Percentiles rank a stretch among this genome's conserved stretches.
Conservation (phyloP, 1,140 invertebrate species). For the Probaryconus sp. region DNA sequence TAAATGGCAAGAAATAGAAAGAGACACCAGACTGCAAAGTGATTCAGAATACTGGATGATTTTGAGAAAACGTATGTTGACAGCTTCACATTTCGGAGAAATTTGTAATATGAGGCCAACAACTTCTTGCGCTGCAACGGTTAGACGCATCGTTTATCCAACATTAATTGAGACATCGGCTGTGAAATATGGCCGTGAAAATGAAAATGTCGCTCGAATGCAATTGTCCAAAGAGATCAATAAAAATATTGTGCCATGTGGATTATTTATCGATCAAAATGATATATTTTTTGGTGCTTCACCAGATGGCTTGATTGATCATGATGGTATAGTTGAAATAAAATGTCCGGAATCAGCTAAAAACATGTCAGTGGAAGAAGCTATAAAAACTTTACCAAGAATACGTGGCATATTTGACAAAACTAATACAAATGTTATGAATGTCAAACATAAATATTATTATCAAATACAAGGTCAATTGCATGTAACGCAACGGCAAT, state of each 20-base stretch:
- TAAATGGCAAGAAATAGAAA: slow-evolving; percentile 52
- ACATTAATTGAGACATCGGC: slow-evolving; percentile 34
- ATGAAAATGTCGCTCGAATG: slow-evolving; percentile 63
- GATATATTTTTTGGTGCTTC: slow-evolving; percentile 66
- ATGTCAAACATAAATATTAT: slow-evolving; percentile 57
- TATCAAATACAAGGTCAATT: slow-evolving; percentile 66
- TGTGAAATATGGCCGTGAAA: slow-evolving; percentile 57
- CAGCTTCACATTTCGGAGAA: slow-evolving; percentile 68
- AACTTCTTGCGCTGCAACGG: slow-evolving; percentile 57
- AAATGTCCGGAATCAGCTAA: slow-evolving; percentile 66
- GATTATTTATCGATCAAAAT: slow-evolving; percentile 70
- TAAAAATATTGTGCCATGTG: slow-evolving; percentile 65
- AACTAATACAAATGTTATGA: slow-evolving; percentile 27
- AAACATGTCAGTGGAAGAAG: slow-evolving; percentile 11
- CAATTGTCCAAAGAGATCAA: slow-evolving; percentile 49
- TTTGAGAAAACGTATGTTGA: slow-evolving; percentile 60
- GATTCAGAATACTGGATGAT: slow-evolving; percentile 58
- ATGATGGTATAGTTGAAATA: slow-evolving; percentile 64
- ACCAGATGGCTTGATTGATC: slow-evolving; percentile 72
- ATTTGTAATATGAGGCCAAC: slow-evolving; percentile 53
- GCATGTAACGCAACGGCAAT: slow-evolving; percentile 43
- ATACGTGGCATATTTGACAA: slow-evolving; percentile 16
- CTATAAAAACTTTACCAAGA: not conserved
- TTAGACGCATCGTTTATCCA: slow-evolving; percentile 63
- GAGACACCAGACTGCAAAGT: slow-evolving; percentile 57